phyloP scores from a whole-genome alignment of 2,113 vertebrate genomes.

The Dicaeum eximium region DNA sequence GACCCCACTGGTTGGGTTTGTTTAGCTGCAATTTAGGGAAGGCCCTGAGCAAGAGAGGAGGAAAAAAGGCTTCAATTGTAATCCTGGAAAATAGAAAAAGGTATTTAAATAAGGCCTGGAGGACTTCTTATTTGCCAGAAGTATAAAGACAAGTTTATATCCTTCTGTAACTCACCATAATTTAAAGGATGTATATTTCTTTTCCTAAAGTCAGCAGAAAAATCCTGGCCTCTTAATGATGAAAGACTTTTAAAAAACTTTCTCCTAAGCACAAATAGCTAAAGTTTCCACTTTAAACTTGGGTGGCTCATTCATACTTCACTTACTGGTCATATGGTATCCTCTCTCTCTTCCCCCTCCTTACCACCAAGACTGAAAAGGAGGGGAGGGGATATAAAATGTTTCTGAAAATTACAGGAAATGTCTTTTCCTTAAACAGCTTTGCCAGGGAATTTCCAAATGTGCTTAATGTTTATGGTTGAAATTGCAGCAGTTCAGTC shows the following conservation, averaged over 20 bases:
- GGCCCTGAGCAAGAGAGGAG: not conserved
- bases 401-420: slow-evolving; percentile 63
- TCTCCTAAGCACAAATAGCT: not conserved
- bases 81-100: slow-evolving; percentile 20
- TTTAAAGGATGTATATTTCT: slow-evolving; percentile 23
- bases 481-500: not conserved
- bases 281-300: slow-evolving; percentile 51
- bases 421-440: slow-evolving; percentile 42
- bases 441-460: slow-evolving; percentile 66
- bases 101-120: slow-evolving; percentile 35
- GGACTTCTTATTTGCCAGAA: slow-evolving; percentile 23
- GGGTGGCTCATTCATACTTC: slow-evolving; percentile 56
- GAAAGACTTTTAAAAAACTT: not conserved
- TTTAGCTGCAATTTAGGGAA: not conserved
- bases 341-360: not conserved
- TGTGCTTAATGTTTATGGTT: slow-evolving; percentile 9
- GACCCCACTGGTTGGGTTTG: not conserved
- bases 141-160: slow-evolving; percentile 7
- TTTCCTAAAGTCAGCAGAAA: slow-evolving; percentile 57
- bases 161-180: slow-evolving; percentile 18
- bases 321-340: slow-evolving; percentile 19
- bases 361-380: slow-evolving; percentile 22
- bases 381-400: slow-evolving; percentile 10
- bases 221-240: not conserved
- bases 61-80: not conserved